phyloP scores from a whole-genome alignment of 2,888 invertebrate species.

The Nematopogon swammerdamellus region DNA sequence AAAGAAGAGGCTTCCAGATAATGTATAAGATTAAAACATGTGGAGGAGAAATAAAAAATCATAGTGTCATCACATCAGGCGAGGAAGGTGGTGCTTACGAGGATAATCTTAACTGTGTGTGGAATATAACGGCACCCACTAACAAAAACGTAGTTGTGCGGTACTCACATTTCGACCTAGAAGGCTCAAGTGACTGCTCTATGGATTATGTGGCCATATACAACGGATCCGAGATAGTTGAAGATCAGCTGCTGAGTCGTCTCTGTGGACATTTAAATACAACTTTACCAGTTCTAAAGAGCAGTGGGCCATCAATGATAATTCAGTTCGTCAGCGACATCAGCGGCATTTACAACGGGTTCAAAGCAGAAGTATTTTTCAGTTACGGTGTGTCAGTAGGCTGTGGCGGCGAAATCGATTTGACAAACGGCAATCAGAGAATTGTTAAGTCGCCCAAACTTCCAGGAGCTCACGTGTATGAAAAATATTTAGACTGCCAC shows the following conservation, averaged over 20 bases:
- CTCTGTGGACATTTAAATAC: slow-evolving; percentile 66
- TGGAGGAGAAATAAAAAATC: slow-evolving; percentile 67
- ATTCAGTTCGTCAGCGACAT: slow-evolving; percentile 47
- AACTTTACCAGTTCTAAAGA: slow-evolving; percentile 53
- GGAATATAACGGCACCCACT: slow-evolving; percentile 71
- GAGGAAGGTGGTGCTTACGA: slow-evolving; percentile 34
- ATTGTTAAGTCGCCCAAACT: slow-evolving; percentile 37
- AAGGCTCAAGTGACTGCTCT: slow-evolving; percentile 42
- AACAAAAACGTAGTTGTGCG: slow-evolving; percentile 62
- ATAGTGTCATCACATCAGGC: slow-evolving; percentile 53
- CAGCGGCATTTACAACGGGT: slow-evolving; percentile 44
- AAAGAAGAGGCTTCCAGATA: slow-evolving; percentile 58
- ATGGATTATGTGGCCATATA: slow-evolving; percentile 64
- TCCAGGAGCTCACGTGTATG: slow-evolving; percentile 47
- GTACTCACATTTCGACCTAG: slow-evolving; percentile 58
- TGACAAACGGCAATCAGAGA: slow-evolving; percentile 30
- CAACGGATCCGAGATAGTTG: slow-evolving; percentile 27
- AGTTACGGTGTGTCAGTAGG: slow-evolving; percentile 50
- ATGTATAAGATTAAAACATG: slow-evolving; percentile 62
- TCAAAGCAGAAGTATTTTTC: slow-evolving; percentile 61
- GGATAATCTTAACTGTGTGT: slow-evolving; percentile 63
- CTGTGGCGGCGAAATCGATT: slow-evolving; percentile 67
- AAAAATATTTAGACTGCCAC: slow-evolving; percentile 68
- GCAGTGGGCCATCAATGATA: slow-evolving; percentile 56
- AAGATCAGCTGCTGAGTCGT: slow-evolving; percentile 44